These are phyloP conservation scores for Parnassius glacialis DNA, from an alignment of 2,888 invertebrate species.

Conservation along the genomic window DNA sequence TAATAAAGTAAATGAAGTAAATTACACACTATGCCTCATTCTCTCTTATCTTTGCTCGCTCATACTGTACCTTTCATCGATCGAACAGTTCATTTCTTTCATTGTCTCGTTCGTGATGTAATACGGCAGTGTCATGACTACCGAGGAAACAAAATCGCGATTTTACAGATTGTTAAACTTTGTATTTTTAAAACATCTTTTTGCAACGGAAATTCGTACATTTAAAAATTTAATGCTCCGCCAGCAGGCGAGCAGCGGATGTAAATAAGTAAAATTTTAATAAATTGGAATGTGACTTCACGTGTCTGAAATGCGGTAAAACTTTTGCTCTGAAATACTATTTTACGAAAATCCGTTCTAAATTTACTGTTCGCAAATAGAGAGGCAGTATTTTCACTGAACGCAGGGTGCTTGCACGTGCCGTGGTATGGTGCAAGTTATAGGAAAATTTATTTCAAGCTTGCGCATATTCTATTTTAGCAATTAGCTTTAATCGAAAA, in stretches of 20 bases:
- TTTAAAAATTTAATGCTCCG: slow-evolving; percentile 23
- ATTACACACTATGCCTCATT: too few species aligned
- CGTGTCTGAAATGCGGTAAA: slow-evolving; percentile 32
- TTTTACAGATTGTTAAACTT: too few species aligned
- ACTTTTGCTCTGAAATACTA: slow-evolving; percentile 33
- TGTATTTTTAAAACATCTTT: not conserved
- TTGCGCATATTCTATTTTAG: not conserved
- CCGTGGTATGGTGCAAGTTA: slow-evolving; percentile 14
- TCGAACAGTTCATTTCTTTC: too few species aligned
- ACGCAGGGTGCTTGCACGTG: slow-evolving; percentile 19
- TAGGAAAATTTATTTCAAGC: slow-evolving; percentile 18
- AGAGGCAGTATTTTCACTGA: slow-evolving; percentile 27
- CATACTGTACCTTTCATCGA: too few species aligned
- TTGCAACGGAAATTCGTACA: slow-evolving; percentile 3
- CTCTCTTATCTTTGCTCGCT: too few species aligned
- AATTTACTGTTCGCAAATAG: slow-evolving; percentile 37
- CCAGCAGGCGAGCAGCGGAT: slow-evolving; percentile 29
- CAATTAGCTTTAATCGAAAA: not conserved
- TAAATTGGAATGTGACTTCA: slow-evolving; percentile 18
- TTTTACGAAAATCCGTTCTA: slow-evolving; percentile 37
- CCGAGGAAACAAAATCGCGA: too few species aligned
- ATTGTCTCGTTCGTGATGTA: too few species aligned
- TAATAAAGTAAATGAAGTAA: too few species aligned
- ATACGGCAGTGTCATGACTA: too few species aligned
- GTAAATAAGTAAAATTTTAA: slow-evolving; percentile 22